Evolutionary conservation across 2,113 vertebrate species (phyloP), one percentile per base, ranked within the genome.

Genomic region (Thalassoma bifasciatum): DNA sequence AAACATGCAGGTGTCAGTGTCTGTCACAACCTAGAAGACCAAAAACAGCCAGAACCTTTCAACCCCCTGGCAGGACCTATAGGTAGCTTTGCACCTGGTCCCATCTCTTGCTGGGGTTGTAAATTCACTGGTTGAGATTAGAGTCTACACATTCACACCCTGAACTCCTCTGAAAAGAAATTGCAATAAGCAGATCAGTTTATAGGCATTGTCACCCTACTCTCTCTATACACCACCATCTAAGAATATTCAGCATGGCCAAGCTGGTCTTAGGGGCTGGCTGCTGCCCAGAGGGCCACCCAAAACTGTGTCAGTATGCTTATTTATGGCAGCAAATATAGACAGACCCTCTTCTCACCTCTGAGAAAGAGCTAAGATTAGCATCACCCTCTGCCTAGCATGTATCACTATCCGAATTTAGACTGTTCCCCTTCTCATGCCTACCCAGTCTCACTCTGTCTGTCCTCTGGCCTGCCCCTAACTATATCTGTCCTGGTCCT

Each of bases 241-340:
- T 82, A 85, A 88, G 79, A 87, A 90, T 89, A 84, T 66, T 70
- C 75, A 53, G 47, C 82, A 72, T 11, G 21, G 73, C 64, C 66
- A 40, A 66, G 68, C 47, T 70, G 79, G 79, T 73, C 65, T 83
- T 82, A 81, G 73, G 24, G 42, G 49, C 30, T 72, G 74, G 85
- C 86, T 82, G 72, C 72, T 71, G 65, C 58, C 75, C 78, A 87
- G 85, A 71, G 71, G 83, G 84, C 88, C 75, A 46, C 57, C 75
- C 84, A 74, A 88, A 93, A 89, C 80, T 88, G 92, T 91, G 90
- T 92, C 90, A 91, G 75, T 80, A 79, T 86, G 84, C 88, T 80
- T 93, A 94, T 94, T 92, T 93, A 90, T 90, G 89, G 87, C 79
- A 80, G 77, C 82, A 91, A 90, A 93, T 92, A 92, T 88, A 92